Percentiles rank a stretch among this genome's conserved stretches.
Evolutionary conservation across 2,113 vertebrate species (phyloP).

Genomic region (Apaloderma vittatum): DNA sequence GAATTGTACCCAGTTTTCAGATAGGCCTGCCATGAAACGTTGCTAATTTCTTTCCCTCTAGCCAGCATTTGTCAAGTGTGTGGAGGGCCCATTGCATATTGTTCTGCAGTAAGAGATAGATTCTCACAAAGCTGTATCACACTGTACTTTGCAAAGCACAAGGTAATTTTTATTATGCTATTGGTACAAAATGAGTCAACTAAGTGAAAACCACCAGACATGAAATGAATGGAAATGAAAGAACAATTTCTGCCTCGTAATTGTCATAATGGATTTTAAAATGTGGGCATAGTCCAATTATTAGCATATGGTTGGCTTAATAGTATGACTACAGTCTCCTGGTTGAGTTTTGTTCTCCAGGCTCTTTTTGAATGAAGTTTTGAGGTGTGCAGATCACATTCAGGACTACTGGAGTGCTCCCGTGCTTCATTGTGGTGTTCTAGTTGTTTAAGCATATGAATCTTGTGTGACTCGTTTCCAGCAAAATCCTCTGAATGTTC

Average conservation of each 20-base stretch:
- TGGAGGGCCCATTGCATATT: neutral
- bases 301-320: neutral
- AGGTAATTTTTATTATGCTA: neutral
- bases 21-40: neutral
- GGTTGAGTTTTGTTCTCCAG: neutral
- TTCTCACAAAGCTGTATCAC: neutral
- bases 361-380: neutral
- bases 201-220: neutral
- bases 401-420: neutral
- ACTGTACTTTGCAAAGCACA: neutral
- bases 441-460: neutral
- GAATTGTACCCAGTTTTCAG: neutral
- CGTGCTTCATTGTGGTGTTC: neutral
- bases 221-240: neutral
- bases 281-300: neutral
- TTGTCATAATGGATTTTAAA: conserved; percentile 23
- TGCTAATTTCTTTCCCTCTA: neutral
- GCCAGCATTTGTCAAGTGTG: accelerated
- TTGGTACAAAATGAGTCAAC: conserved; percentile 12
- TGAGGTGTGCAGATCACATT: neutral
- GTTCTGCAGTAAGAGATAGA: neutral
- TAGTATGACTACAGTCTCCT: neutral
- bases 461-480: neutral
- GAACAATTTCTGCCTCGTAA: neutral
- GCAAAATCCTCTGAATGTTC: neutral